Base-by-base conservation (phyloP, 2,888 invertebrate genomes). In the Lycaena phlaeas region DNA sequence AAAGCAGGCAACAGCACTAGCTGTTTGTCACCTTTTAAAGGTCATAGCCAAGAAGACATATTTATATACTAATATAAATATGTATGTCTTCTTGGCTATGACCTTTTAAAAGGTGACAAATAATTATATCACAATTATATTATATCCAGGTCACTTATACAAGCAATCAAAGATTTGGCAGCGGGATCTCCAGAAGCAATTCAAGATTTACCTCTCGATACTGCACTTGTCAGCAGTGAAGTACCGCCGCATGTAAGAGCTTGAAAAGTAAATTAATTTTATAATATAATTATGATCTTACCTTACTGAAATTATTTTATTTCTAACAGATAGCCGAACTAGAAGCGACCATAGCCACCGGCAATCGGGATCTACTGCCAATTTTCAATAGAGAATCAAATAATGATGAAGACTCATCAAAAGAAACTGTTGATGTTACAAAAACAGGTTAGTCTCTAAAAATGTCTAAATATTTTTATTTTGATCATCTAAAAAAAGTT, bases 351-450 rank as follows among this genome's bases (percentile, higher is more conserved):
- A 86, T 89, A 11, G 88, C 88, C 3, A 60, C 82, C 39, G 91
- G 92, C 3, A 92, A 92, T 59, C 89, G 89, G 46, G 86, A 86
- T 25, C 70, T 91, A 41, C 61, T 92, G 49, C 92, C 92, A 0
- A 69, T 91, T 14, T 92, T 92, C 62, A 67, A 57, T 2, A 66
- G 70, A 41, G 74, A 75, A 31, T 27, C 26, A 3, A 38, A 27
- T 1, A 75, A 75, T 29, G 61, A 68, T 1, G 62, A 54, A 1
- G 59, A 55, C 4, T 55, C 68, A 18, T 50, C 67, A 1, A 54
- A 56, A 25, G 64, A 60, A 44, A 68, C 73, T 6, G 62, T 62
- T 45, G 75, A 84, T 43, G 59, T 81, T 36, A 68, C 69, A 44
- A 69, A 75, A 11, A 59, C 65, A 47, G 67, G 86, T 86, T 52